Conservation (phyloP, 2,888 invertebrate species). For the Eurois occulta region DNA sequence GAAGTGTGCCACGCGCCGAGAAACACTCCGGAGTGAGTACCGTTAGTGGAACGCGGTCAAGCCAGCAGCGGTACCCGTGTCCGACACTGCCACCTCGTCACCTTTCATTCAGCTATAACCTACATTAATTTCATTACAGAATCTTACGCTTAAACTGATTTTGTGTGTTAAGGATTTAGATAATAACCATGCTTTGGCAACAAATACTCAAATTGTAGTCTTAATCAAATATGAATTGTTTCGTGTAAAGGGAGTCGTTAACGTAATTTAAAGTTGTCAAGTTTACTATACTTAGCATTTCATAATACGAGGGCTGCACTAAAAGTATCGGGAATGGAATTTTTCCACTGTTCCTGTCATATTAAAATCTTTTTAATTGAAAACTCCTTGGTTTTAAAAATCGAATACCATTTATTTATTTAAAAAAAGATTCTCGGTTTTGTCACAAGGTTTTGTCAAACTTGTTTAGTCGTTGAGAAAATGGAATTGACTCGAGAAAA, state of each 20-base stretch:
- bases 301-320: too few relatives aligned
- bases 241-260: background rate
- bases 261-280: background rate
- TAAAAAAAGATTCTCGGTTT: too few relatives aligned
- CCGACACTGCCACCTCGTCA: constrained; percentile 77
- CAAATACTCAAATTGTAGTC: background rate
- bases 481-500: too few relatives aligned
- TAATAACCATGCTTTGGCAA: background rate
- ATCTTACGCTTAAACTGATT: background rate
- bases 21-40: constrained; percentile 89
- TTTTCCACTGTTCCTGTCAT: too few relatives aligned
- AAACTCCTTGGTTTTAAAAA: too few relatives aligned
- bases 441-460: too few relatives aligned
- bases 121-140: constrained; percentile 46
- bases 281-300: background rate
- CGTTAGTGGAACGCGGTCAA: constrained; percentile 90
- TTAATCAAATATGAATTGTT: background rate
- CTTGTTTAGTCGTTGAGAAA: too few relatives aligned
- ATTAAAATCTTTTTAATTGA: too few relatives aligned
- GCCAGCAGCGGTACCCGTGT: constrained; percentile 84
- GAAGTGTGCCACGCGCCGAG: constrained; percentile 89
- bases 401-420: too few relatives aligned
- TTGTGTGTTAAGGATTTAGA: background rate
- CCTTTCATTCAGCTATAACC: constrained; percentile 71
- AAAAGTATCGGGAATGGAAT: too few relatives aligned